Conservation (phyloP, 2,113 vertebrate species). For the Cepphus grylle region DNA sequence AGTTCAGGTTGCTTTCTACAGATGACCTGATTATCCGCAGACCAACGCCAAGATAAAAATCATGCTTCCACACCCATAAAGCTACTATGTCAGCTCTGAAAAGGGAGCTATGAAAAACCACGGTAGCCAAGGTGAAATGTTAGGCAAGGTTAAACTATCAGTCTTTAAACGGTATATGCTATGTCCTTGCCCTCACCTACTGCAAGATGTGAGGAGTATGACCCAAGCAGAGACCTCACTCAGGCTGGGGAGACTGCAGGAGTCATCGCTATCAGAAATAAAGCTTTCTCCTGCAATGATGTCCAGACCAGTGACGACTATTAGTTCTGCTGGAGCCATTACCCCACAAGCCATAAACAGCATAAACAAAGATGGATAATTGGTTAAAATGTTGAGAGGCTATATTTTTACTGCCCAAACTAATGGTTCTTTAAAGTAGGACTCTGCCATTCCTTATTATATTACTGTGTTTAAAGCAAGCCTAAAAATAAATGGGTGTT, state of each 20-base stretch:
- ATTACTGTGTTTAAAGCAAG: neutral
- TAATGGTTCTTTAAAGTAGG: neutral
- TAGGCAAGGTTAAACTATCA: neutral
- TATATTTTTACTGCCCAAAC: constrained; percentile 18
- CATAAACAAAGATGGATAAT: neutral
- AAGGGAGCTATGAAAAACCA: neutral
- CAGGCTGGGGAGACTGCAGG: neutral
- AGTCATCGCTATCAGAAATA: neutral
- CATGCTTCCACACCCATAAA: neutral
- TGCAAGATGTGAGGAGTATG: neutral
- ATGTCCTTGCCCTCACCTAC: neutral
- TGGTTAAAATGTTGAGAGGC: neutral
- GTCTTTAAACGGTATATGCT: neutral
- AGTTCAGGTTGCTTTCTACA: neutral
- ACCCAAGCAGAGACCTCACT: neutral
- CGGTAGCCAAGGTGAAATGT: neutral
- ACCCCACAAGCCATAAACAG: neutral
- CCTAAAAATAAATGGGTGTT: neutral
- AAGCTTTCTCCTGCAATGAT: neutral
- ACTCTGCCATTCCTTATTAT: neutral
- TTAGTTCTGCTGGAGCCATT: neutral
- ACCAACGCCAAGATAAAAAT: neutral
- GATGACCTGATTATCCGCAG: neutral
- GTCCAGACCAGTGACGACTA: neutral
- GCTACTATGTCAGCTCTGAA: neutral